A percentile compares a stretch with the other conserved stretches of the same genome.
Conservation (phyloP, 2,797 vertebrate species). For the Melanogrammus aeglefinus region DNA sequence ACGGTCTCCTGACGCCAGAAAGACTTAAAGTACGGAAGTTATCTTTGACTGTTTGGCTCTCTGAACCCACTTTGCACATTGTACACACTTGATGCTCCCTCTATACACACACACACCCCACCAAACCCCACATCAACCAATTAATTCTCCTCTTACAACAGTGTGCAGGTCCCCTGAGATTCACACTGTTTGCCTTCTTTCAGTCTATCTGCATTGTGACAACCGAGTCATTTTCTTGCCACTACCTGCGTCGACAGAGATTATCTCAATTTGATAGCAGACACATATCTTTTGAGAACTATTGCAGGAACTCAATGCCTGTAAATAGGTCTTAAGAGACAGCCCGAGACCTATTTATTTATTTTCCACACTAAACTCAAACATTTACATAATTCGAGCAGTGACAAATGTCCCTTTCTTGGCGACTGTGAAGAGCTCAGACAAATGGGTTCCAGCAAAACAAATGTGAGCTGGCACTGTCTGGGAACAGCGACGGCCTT, state of each 20-base stretch:
- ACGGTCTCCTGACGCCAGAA: constrained; percentile 33
- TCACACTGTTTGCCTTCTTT: constrained; percentile 2
- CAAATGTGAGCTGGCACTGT: constrained; percentile 6
- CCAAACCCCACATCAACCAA: constrained; percentile 12
- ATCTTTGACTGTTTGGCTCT: constrained; percentile 20
- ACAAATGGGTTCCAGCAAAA: background rate
- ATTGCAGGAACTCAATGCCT: constrained; percentile 5
- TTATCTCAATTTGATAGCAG: constrained; percentile 6
- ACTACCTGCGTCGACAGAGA: background rate
- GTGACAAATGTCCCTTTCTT: background rate
- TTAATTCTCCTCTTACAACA: constrained; percentile 22
- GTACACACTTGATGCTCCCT: constrained; percentile 26
- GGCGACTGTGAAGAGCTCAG: background rate
- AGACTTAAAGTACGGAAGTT: constrained; percentile 37
- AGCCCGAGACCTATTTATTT: background rate
- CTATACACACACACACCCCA: constrained; percentile 6
- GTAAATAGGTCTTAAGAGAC: constrained; percentile 3
- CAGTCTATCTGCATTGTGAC: constrained; percentile 18
- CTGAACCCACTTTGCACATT: constrained; percentile 24
- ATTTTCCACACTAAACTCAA: background rate
- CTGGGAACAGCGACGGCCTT: constrained; percentile 9
- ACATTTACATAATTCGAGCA: constrained; percentile 1
- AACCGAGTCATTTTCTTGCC: constrained; percentile 4
- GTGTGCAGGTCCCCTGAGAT: constrained; percentile 11
- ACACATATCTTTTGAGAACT: background rate